Conservation (phyloP, 2,797 vertebrate genomes). For the Acomys russatus region DNA sequence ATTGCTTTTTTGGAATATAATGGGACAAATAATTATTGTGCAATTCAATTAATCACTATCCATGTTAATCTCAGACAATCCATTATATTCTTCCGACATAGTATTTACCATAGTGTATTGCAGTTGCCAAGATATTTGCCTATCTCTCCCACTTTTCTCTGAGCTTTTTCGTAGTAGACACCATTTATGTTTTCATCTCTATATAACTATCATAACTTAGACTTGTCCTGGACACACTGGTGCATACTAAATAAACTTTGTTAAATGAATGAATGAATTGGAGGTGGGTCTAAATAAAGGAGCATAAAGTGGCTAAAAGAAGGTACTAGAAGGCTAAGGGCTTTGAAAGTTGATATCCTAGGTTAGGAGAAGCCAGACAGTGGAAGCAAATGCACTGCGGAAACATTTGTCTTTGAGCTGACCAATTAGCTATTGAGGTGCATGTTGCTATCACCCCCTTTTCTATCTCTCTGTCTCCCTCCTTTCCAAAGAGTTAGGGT, state of each 20-base stretch:
- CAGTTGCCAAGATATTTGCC: neutral
- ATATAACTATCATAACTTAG: neutral
- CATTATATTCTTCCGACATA: neutral
- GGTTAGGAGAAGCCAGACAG: neutral
- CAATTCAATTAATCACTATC: neutral
- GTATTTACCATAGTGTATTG: neutral
- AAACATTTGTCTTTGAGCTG: neutral
- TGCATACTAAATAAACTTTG: neutral
- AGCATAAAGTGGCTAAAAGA: neutral
- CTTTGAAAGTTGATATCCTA: neutral
- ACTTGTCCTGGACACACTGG: too few relatives aligned
- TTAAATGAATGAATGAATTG: neutral
- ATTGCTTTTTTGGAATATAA: neutral
- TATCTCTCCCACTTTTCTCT: constrained; percentile 35
- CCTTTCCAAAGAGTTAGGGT: constrained; percentile 68
- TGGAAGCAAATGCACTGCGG: neutral
- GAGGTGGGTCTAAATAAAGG: neutral
- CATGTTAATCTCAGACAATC: neutral
- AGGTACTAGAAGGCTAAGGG: neutral
- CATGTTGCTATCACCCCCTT: neutral
- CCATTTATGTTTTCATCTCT: neutral
- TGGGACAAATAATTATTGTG: constrained; percentile 35
- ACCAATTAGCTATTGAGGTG: neutral
- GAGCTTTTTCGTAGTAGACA: constrained; percentile 46
- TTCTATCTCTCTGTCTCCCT: constrained; percentile 38